Conservation (phyloP, 1,140 invertebrate species). For the Penaeus japonicus region DNA sequence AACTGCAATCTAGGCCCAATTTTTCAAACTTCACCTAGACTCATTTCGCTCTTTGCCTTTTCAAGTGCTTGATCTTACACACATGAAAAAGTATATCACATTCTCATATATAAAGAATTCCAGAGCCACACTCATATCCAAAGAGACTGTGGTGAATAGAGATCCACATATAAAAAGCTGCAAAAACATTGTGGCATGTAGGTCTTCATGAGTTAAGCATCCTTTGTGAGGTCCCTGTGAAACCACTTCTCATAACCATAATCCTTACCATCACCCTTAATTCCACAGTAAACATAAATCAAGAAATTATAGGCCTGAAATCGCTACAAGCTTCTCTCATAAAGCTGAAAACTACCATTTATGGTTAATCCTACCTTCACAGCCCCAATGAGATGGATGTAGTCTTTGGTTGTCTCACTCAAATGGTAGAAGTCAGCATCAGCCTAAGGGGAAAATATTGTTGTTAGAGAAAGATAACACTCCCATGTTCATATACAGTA, state of each 20-base stretch:
- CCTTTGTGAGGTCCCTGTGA: neutral
- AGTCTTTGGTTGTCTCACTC: slow-evolving; percentile 94
- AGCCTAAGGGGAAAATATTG: slow-evolving; percentile 76
- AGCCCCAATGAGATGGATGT: slow-evolving; percentile 89
- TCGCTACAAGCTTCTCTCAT: neutral
- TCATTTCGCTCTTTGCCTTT: too few relatives aligned
- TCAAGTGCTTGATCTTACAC: too few relatives aligned
- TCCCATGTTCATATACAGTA: too few relatives aligned
- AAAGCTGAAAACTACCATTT: neutral
- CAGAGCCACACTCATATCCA: too few relatives aligned
- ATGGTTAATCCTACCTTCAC: slow-evolving; percentile 75
- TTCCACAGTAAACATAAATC: neutral
- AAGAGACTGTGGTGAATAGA: too few relatives aligned
- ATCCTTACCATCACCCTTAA: neutral
- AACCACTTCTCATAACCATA: neutral
- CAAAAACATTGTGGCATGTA: too few relatives aligned
- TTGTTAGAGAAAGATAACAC: neutral
- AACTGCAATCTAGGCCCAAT: too few relatives aligned
- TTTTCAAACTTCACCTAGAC: too few relatives aligned
- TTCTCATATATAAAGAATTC: too few relatives aligned
- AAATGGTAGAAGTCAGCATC: slow-evolving; percentile 95
- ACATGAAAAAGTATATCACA: too few relatives aligned
- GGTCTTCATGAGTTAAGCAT: neutral
- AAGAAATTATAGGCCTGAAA: neutral
- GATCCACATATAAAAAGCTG: too few relatives aligned